These are phyloP conservation scores for Pituophis catenifer DNA, from an alignment of 2,113 vertebrate species.

Conservation along the genomic window DNA sequence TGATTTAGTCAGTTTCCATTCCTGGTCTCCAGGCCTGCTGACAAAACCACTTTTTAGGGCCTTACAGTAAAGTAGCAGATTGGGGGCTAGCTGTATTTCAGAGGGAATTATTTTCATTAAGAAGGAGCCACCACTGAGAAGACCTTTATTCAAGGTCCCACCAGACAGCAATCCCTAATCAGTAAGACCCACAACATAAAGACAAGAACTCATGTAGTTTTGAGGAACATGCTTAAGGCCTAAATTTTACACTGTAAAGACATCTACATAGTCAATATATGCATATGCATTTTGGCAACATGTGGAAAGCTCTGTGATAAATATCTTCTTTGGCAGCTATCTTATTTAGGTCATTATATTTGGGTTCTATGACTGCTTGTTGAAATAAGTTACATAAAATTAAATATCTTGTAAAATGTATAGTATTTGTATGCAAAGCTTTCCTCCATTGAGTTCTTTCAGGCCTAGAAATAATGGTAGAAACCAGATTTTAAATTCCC, in stretches of 20 bases:
- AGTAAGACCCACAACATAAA: not conserved
- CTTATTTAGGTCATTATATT: not conserved
- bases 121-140: not conserved
- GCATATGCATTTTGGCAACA: not conserved
- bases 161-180: not conserved
- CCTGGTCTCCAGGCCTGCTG: not conserved
- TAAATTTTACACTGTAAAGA: not conserved
- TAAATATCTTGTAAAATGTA: not conserved
- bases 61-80: not conserved
- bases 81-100: not conserved
- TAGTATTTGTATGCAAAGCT: not conserved
- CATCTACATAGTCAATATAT: not conserved
- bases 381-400: not conserved
- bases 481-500: not conserved
- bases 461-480: not conserved
- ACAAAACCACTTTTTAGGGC: not conserved
- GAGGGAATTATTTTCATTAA: not conserved
- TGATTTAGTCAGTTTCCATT: not conserved
- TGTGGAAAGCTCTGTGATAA: not conserved
- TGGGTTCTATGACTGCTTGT: not conserved
- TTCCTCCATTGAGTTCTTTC: not conserved
- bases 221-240: not conserved
- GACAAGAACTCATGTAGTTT: not conserved
- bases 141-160: not conserved
- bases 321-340: not conserved